Evolutionary conservation across 2,797 vertebrate species (phyloP), one percentile per base, ranked within the genome.

Genomic region (Myripristis murdjan): DNA sequence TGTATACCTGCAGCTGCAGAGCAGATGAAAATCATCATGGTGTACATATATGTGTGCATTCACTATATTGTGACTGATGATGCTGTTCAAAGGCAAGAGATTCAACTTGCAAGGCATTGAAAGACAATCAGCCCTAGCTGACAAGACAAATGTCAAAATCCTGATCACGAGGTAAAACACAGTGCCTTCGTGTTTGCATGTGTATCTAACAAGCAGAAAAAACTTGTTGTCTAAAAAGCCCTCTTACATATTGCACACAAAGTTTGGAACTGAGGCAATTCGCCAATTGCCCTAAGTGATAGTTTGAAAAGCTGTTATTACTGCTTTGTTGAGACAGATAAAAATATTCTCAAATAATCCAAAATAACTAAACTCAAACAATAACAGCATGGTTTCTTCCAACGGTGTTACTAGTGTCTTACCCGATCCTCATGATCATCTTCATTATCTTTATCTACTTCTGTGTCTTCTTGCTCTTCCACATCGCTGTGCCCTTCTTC

Each of bases 371-470:
- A 39, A 12, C 5, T 59, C 16, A 14, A 24, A 2, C 14, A 22
- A 7, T 3, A 37, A 18, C 0, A 23, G 20, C 2, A 31, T 14
- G 15, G 41, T 55, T 23, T 60, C 7, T 16, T 57, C 18, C 14
- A 28, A 11, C 9, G 16, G 1, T 7, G 28, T 14, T 15, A 2
- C 7, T 0, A 0, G 2, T 18, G 15, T 75, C 62, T 84, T 85
- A 95, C 95, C 86, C 88, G 88, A 6, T 84, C 85, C 75, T 83
- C 83, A 31, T 92, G 83, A 90, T 93, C 91, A 6, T 91, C 90
- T 23, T 76, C 89, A 77, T 86, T 86, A 46, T 92, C 93, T 4
- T 52, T 68, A 33, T 82, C 85, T 44, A 72, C 66, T 15, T 88
- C 86, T 33, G 64, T 67, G 0, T 84, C 87, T 14, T 83, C 85